These are phyloP conservation scores for Neuroterus valhalla DNA, from an alignment of 1,140 invertebrate genomes.

Conservation along the genomic window DNA sequence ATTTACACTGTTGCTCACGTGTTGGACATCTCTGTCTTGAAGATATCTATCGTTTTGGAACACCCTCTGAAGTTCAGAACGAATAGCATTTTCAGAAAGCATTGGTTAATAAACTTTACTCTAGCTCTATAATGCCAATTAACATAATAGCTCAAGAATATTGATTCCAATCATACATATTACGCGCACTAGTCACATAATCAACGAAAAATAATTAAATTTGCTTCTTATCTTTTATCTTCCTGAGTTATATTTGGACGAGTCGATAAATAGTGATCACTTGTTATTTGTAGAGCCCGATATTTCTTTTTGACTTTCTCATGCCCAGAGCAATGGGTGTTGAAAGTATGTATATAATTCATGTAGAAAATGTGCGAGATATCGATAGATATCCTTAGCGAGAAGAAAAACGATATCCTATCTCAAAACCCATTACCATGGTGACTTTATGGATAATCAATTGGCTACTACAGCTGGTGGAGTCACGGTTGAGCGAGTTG, in stretches of 20 bases:
- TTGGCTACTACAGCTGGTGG: neutral
- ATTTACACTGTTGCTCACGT: no score
- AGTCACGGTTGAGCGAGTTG: neutral
- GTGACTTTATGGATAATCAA: neutral
- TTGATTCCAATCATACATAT: neutral
- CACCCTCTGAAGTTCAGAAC: neutral
- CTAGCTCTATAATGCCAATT: neutral
- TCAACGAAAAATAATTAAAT: conserved; percentile 7
- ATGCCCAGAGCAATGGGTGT: neutral
- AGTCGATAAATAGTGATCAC: conserved; percentile 17
- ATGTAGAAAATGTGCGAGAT: neutral
- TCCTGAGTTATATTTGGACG: neutral
- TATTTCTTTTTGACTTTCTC: conserved; percentile 9
- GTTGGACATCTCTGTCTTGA: no score
- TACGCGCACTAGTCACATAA: neutral
- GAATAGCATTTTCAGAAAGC: no score
- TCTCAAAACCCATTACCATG: neutral
- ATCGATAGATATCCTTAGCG: conserved; percentile 8
- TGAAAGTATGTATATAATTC: neutral
- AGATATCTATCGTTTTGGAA: no score
- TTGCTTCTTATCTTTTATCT: neutral
- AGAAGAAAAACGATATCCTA: neutral
- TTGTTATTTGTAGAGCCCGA: neutral
- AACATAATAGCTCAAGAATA: neutral
- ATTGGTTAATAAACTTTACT: neutral